Percentiles rank a stretch among this genome's conserved stretches.
Evolutionary conservation across 2,888 invertebrate genomes (phyloP).

Genomic region (Diabrotica balteata): DNA sequence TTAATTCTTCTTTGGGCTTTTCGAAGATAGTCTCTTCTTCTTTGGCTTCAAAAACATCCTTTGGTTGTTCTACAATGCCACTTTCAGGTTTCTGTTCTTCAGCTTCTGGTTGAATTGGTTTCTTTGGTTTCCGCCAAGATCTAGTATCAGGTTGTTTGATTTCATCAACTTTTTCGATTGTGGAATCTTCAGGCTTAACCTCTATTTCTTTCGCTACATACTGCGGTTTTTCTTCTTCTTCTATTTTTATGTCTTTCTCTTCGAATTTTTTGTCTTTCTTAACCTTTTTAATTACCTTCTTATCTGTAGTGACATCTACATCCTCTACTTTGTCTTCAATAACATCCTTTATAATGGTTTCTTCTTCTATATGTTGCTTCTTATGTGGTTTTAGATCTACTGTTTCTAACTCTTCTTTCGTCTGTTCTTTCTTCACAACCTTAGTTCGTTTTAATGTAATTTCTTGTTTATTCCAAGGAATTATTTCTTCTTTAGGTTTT

Average conservation of each 20-base stretch:
- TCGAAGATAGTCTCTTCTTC: conserved; percentile 37
- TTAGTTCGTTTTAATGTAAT: conserved; percentile 61
- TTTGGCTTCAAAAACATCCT: conserved; percentile 44
- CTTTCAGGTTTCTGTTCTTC: conserved; percentile 30
- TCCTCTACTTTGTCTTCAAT: conserved; percentile 3
- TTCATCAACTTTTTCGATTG: conserved; percentile 27
- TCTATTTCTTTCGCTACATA: conserved; percentile 6
- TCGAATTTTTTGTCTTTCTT: conserved; percentile 48
- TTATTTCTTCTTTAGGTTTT: conserved; percentile 30
- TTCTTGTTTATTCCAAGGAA: conserved; percentile 71
- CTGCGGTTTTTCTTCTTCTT: conserved; percentile 12
- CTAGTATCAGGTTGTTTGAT: conserved; percentile 16
- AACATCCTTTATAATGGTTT: conserved; percentile 3
- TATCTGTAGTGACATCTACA: conserved; percentile 45
- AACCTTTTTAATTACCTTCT: conserved; percentile 56
- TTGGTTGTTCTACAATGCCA: conserved; percentile 27
- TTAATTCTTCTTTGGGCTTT: conserved; percentile 48
- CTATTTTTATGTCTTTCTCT: conserved; percentile 29
- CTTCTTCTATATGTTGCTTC: conserved; percentile 64
- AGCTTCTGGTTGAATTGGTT: conserved; percentile 23
- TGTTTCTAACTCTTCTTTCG: conserved; percentile 44
- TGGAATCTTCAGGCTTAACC: conserved; percentile 1
- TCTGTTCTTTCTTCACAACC: conserved; percentile 39
- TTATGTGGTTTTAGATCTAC: conserved; percentile 40
- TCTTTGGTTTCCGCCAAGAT: conserved; percentile 12